Conservation (phyloP, 2,113 vertebrate species). For the Manacus vitellinus region DNA sequence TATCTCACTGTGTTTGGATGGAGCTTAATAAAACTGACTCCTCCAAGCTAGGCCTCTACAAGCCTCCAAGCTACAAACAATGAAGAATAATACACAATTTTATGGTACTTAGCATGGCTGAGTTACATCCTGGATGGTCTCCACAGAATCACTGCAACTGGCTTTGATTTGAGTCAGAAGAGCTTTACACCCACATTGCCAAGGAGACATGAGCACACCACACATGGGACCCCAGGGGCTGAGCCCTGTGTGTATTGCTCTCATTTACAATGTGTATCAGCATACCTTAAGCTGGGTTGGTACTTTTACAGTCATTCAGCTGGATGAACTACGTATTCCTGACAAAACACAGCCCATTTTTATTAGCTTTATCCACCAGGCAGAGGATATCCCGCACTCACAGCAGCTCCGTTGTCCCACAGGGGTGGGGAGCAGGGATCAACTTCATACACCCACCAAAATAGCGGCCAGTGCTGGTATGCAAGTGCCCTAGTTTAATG, state of each 20-base stretch:
- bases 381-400: neutral
- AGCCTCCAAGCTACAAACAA: slow-evolving; percentile 44
- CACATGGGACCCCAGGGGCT: neutral
- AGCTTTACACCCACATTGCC: neutral
- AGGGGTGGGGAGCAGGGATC: slow-evolving; percentile 39
- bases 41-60: slow-evolving; percentile 42
- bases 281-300: neutral
- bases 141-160: neutral
- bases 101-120: slow-evolving; percentile 17
- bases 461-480: slow-evolving; percentile 65
- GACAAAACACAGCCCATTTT: slow-evolving; percentile 8
- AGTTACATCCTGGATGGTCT: slow-evolving; percentile 45
- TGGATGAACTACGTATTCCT: neutral
- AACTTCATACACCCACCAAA: slow-evolving; percentile 48
- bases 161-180: slow-evolving; percentile 12
- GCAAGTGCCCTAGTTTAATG: slow-evolving; percentile 47
- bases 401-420: neutral
- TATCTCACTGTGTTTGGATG: slow-evolving; percentile 47
- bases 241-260: neutral
- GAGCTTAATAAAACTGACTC: slow-evolving; percentile 27
- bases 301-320: neutral
- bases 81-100: slow-evolving; percentile 45
- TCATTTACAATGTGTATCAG: neutral
- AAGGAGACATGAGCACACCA: neutral
- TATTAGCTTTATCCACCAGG: neutral